A percentile compares a stretch with the other conserved stretches of the same genome.
Evolutionary conservation across 2,888 invertebrate species (phyloP).

Genomic region (Calliopum simillimum): DNA sequence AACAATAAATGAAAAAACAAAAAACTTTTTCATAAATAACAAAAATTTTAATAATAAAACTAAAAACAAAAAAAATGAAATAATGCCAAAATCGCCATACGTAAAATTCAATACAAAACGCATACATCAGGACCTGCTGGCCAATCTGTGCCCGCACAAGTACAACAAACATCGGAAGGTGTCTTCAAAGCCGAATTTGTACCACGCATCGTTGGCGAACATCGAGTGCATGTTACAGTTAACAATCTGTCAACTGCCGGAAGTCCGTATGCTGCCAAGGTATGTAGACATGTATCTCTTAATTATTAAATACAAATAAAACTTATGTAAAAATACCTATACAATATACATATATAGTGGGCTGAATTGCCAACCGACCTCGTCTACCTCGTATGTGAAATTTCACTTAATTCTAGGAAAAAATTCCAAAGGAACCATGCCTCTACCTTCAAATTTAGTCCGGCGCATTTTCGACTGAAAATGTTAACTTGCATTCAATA

Average conservation of each 20-base stretch:
- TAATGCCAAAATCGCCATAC: slow-evolving; percentile 39
- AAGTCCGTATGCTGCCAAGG: slow-evolving; percentile 93
- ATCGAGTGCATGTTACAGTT: slow-evolving; percentile 88
- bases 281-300: slow-evolving; percentile 54
- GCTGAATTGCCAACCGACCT: not conserved
- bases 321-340: too few species aligned
- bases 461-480: too few species aligned
- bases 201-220: slow-evolving; percentile 91
- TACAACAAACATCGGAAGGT: slow-evolving; percentile 84
- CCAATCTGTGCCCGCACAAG: slow-evolving; percentile 89
- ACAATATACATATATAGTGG: not conserved
- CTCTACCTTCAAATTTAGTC: too few species aligned
- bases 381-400: too few species aligned
- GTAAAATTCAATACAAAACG: slow-evolving; percentile 28
- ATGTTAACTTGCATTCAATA: too few species aligned
- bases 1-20: slow-evolving; percentile 45
- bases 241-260: slow-evolving; percentile 86
- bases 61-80: slow-evolving; percentile 39
- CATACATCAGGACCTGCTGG: slow-evolving; percentile 84
- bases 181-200: slow-evolving; percentile 92
- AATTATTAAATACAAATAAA: not conserved
- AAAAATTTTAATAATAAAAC: slow-evolving; percentile 27
- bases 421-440: too few species aligned
- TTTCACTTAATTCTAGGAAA: too few species aligned
- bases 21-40: slow-evolving; percentile 37